These are phyloP conservation scores for Ganaspis brasiliensis DNA, from an alignment of 2,888 invertebrate species.

Conservation along the genomic window DNA sequence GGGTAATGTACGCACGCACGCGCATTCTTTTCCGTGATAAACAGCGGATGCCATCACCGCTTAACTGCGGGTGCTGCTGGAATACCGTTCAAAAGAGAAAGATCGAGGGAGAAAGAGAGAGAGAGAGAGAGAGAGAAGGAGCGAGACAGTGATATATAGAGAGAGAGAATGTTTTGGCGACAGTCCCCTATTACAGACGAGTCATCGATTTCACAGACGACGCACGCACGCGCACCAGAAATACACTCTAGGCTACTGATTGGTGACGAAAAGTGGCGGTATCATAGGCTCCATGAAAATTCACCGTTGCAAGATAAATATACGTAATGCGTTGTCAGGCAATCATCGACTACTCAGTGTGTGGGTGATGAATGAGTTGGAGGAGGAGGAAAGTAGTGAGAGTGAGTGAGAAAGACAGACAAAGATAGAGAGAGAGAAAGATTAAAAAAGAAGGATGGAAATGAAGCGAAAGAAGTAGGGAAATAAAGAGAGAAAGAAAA, in stretches of 20 bases:
- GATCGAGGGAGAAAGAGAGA: constrained; percentile 18
- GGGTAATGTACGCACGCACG: constrained; percentile 31
- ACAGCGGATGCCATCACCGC: constrained; percentile 55
- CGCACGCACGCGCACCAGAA: constrained; percentile 65
- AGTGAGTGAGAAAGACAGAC: background rate
- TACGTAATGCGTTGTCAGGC: constrained; percentile 36
- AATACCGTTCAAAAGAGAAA: constrained; percentile 47
- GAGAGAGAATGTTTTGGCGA: constrained; percentile 66
- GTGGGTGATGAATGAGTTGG: constrained; percentile 29
- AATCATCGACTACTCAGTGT: constrained; percentile 28
- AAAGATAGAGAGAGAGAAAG: background rate
- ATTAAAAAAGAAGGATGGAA: background rate
- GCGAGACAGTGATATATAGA: constrained; percentile 3
- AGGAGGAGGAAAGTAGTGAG: constrained; percentile 15
- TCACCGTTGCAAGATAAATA: constrained; percentile 41
- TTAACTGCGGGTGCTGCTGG: constrained; percentile 61
- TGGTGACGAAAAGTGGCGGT: constrained; percentile 66
- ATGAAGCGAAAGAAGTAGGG: background rate
- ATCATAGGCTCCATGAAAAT: constrained; percentile 50
- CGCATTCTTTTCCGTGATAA: constrained; percentile 39
- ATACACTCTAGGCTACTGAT: constrained; percentile 64
- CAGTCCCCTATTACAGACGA: constrained; percentile 63
- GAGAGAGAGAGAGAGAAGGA: constrained; percentile 47
- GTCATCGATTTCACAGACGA: constrained; percentile 66
- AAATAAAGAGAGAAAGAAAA: background rate